Conservation (phyloP, 2,888 invertebrate species). For the Chrysolina oricalcia region DNA sequence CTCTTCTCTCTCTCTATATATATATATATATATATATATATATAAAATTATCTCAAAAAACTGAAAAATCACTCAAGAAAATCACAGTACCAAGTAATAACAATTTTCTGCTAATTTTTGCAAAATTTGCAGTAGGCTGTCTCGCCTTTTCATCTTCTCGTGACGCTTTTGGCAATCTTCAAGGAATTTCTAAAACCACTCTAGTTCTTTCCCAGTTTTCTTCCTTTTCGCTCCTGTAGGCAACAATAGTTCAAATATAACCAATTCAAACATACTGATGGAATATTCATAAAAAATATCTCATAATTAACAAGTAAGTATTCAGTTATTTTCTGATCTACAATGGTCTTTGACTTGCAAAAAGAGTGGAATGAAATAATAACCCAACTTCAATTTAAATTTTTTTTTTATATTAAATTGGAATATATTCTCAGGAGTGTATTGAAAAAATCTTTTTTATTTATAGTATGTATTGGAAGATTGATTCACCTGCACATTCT, state of each 20-base stretch:
- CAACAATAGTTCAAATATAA: neutral
- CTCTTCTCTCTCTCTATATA: no score
- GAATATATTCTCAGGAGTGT: neutral
- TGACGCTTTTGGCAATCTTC: constrained; percentile 23
- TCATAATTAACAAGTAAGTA: neutral
- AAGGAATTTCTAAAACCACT: constrained; percentile 22
- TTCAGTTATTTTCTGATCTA: neutral
- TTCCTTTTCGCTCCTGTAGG: constrained; percentile 7
- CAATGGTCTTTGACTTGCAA: neutral
- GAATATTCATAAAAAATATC: neutral
- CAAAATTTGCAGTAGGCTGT: no score
- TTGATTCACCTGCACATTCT: constrained; percentile 12
- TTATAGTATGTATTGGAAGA: constrained; percentile 6
- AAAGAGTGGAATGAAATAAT: neutral
- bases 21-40: no score
- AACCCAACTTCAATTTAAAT: neutral
- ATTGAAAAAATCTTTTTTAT: neutral
- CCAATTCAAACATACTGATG: neutral
- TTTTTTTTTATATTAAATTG: neutral
- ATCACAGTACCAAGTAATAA: constrained; percentile 11
- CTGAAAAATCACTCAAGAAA: constrained; percentile 17
- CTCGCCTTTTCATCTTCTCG: constrained; percentile 27
- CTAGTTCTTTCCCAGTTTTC: constrained; percentile 21
- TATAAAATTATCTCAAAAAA: constrained; percentile 16
- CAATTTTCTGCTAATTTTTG: constrained; percentile 24